Conservation (phyloP, 92 coral and sea anemone genomes). For the Paragorgia papillata region DNA sequence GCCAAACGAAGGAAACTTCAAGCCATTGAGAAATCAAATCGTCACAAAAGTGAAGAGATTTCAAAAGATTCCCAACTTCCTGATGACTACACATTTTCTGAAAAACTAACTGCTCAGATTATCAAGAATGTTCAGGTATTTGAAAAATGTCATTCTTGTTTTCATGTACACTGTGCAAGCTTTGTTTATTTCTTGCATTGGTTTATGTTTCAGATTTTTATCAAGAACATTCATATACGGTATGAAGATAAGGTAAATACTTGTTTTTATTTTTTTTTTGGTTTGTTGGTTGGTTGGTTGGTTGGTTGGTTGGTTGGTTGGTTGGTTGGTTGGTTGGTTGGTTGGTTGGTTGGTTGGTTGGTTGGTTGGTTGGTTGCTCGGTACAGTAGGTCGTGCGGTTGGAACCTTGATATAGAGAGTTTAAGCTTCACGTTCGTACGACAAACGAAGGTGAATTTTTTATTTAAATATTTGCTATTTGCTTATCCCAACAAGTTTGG, state of each 20-base stretch:
- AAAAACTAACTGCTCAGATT: conserved; percentile 88
- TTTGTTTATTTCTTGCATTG: neutral
- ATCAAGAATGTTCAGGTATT: conserved; percentile 83
- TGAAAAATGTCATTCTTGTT: neutral
- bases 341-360: too few species aligned
- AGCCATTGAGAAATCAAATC: conserved; percentile 71
- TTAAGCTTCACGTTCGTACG: too few species aligned
- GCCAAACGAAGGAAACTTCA: conserved; percentile 76
- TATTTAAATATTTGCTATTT: too few species aligned
- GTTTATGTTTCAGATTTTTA: conserved; percentile 62
- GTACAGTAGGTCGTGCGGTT: too few species aligned
- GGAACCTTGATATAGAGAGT: too few species aligned
- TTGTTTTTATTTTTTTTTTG: neutral
- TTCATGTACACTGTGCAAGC: neutral
- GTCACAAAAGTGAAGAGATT: conserved; percentile 11
- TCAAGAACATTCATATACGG: conserved; percentile 83
- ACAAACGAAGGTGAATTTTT: too few species aligned
- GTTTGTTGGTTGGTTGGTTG: too few species aligned
- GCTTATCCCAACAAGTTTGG: too few species aligned
- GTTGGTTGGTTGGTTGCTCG: too few species aligned
- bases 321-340: too few species aligned
- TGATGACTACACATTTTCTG: conserved; percentile 74
- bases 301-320: too few species aligned
- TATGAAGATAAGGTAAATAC: conserved; percentile 90
- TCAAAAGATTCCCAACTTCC: neutral